Evolutionary conservation across 2,888 invertebrate species (phyloP).

Genomic region (Diaprepes abbreviatus): DNA sequence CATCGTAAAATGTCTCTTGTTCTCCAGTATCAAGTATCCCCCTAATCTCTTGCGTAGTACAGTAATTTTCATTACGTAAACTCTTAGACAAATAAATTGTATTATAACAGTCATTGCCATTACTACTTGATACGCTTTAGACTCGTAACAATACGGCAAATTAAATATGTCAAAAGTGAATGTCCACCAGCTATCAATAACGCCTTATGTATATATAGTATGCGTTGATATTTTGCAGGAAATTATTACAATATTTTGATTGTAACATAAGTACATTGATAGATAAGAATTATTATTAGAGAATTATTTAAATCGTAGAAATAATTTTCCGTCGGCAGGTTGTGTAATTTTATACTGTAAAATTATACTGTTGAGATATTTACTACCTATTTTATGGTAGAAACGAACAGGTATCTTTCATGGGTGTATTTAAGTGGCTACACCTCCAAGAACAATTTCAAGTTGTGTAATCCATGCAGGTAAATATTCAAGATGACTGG

Average conservation of each 20-base stretch:
- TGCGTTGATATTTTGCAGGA: constrained; percentile 34
- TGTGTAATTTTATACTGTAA: constrained; percentile 7
- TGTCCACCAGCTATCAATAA: constrained; percentile 45
- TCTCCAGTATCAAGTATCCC: constrained; percentile 14
- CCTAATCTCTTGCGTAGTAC: constrained; percentile 39
- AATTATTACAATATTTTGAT: constrained; percentile 40
- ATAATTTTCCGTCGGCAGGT: constrained; percentile 10
- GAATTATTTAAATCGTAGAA: constrained; percentile 22
- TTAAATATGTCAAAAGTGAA: constrained; percentile 49
- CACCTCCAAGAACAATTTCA: too few relatives aligned
- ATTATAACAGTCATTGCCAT: constrained; percentile 44
- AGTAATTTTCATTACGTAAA: constrained; percentile 48
- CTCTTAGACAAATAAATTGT: constrained; percentile 47
- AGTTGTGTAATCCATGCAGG: too few relatives aligned
- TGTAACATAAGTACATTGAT: constrained; percentile 20
- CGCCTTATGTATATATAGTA: constrained; percentile 38
- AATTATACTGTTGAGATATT: too few relatives aligned
- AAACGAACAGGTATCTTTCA: not conserved
- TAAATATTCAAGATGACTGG: too few relatives aligned
- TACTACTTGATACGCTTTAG: constrained; percentile 42
- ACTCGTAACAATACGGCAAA: constrained; percentile 40
- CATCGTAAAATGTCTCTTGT: not conserved
- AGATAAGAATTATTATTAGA: constrained; percentile 26
- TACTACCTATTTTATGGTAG: too few relatives aligned
- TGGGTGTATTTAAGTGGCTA: too few relatives aligned